phyloP scores from a whole-genome alignment of 1,140 invertebrate genomes.

The Pteromalus puparum region DNA sequence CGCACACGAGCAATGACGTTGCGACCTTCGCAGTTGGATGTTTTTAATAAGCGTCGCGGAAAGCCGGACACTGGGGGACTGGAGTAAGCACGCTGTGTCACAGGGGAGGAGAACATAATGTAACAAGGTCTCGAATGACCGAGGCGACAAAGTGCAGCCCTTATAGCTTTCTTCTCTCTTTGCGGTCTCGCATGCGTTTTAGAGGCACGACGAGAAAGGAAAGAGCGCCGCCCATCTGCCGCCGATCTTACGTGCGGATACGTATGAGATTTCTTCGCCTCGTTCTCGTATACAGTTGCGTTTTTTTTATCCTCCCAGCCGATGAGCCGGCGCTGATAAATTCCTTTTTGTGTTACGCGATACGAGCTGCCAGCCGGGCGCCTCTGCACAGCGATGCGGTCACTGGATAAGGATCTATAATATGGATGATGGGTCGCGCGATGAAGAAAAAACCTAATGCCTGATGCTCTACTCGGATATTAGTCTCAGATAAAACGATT shows the following conservation, averaged over 20 bases:
- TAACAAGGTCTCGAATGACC: not conserved
- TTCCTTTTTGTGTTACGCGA: conserved; percentile 36
- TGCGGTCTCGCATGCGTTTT: not conserved
- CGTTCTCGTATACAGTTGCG: not conserved
- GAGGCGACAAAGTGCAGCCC: not conserved
- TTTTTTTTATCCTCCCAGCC: not conserved
- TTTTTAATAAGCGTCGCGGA: conserved; percentile 9
- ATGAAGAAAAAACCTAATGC: conserved; percentile 42
- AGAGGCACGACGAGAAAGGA: not conserved
- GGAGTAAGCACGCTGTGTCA: not conserved
- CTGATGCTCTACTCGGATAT: conserved; percentile 22
- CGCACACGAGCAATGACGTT: no score
- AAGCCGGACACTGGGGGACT: conserved; percentile 19
- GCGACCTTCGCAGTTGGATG: conserved; percentile 20
- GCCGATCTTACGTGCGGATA: conserved; percentile 31
- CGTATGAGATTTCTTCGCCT: conserved; percentile 37
- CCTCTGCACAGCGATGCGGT: not conserved
- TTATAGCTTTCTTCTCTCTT: not conserved
- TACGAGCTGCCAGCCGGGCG: not conserved
- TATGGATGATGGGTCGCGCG: not conserved
- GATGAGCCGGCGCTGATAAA: conserved; percentile 42
- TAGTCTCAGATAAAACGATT: conserved; percentile 40
- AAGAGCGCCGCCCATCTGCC: conserved; percentile 21
- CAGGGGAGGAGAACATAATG: not conserved
- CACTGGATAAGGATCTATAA: conserved; percentile 35